These are phyloP conservation scores for Alviniconcha marisindica DNA, from an alignment of 1,140 invertebrate species.

Conservation along the genomic window DNA sequence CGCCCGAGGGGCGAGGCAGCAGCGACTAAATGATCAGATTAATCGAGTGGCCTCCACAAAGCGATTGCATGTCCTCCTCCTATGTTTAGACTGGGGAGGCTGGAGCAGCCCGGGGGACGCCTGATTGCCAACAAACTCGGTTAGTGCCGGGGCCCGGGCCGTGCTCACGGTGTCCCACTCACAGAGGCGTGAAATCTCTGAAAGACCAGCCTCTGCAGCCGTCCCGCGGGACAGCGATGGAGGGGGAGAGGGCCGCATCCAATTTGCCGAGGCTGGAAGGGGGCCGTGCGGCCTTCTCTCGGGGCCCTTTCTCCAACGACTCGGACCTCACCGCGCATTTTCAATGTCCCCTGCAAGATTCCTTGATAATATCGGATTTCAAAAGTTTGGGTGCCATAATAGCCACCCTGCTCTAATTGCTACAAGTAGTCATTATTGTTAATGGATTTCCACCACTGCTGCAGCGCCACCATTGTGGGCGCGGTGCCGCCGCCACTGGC, in stretches of 20 bases:
- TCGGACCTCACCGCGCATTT: background rate
- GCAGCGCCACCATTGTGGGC: no score
- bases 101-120: no score
- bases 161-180: background rate
- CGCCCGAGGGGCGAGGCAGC: no score
- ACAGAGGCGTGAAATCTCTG: conserved; percentile 14
- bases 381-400: background rate
- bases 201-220: background rate
- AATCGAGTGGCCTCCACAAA: no score
- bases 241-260: conserved; percentile 1
- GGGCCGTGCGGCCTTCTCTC: background rate
- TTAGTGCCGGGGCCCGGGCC: no score
- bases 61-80: no score
- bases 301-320: conserved; percentile 2
- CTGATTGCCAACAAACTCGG: no score
- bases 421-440: conserved; percentile 33
- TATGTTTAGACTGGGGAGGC: no score
- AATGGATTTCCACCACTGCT: background rate
- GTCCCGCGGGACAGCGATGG: conserved; percentile 9
- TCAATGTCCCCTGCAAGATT: background rate
- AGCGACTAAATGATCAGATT: no score
- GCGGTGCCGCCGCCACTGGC: no score
- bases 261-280: background rate
- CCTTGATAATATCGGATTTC: conserved; percentile 29
- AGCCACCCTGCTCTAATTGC: conserved; percentile 36